These are phyloP conservation scores for Antitype chi DNA, from an alignment of 2,888 invertebrate genomes.

Conservation along the genomic window DNA sequence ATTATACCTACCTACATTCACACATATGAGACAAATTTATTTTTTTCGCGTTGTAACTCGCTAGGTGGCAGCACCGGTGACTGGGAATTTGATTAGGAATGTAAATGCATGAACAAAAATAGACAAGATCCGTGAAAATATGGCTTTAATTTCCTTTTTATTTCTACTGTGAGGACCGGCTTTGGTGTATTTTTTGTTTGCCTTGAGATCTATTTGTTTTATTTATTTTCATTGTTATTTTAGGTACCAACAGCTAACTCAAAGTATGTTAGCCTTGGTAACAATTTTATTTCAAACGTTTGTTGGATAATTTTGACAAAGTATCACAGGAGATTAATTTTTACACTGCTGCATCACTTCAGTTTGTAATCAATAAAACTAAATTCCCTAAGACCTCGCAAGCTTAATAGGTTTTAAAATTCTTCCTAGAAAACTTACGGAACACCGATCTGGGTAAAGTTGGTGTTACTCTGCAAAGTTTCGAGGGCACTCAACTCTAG, in stretches of 20 bases:
- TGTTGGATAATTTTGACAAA: background rate
- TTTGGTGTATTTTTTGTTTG: background rate
- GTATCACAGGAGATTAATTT: background rate
- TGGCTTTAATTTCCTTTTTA: slow-evolving; percentile 15
- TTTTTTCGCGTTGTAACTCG: background rate
- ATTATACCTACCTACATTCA: slow-evolving; percentile 2
- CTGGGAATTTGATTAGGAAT: slow-evolving; percentile 22
- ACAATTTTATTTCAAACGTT: background rate
- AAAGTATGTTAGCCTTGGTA: background rate
- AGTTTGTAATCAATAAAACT: slow-evolving; percentile 2
- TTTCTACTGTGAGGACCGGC: background rate
- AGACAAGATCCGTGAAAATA: slow-evolving; percentile 14
- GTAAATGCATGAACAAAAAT: slow-evolving; percentile 37
- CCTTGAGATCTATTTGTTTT: background rate
- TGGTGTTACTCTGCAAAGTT: slow-evolving; percentile 28
- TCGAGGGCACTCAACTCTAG: slow-evolving; percentile 52
- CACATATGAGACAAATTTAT: slow-evolving; percentile 3
- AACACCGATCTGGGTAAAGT: slow-evolving; percentile 18
- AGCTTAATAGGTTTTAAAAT: slow-evolving; percentile 37
- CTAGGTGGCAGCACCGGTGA: background rate
- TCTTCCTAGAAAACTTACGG: slow-evolving; percentile 31
- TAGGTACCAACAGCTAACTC: background rate
- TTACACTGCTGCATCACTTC: background rate
- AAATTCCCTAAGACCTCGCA: background rate
- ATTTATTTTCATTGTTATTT: background rate